These are phyloP conservation scores for Zoanthus solanderi DNA, from an alignment of 92 coral and sea anemone species.

Conservation along the genomic window DNA sequence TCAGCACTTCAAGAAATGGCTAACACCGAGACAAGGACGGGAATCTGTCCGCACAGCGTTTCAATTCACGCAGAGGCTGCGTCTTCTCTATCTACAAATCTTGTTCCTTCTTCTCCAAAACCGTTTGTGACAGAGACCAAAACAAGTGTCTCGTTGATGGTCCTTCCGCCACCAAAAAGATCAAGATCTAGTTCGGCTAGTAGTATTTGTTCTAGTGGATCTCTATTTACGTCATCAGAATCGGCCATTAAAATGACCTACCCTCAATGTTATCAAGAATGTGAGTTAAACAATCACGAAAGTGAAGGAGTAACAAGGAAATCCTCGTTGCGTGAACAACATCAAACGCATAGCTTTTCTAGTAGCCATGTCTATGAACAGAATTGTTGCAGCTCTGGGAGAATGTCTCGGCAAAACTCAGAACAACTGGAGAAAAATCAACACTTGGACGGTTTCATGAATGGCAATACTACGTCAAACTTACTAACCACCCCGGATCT, in stretches of 20 bases:
- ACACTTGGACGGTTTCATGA: background rate
- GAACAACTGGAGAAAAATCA: background rate
- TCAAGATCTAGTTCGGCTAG: constrained; percentile 7
- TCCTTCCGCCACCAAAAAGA: background rate
- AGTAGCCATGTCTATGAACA: constrained; percentile 16
- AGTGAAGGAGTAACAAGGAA: constrained; percentile 12
- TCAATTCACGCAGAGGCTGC: constrained; percentile 80
- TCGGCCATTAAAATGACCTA: background rate
- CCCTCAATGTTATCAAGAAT: constrained; percentile 23
- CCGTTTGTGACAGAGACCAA: constrained; percentile 36
- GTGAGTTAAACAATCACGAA: background rate
- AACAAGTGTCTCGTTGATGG: constrained; percentile 25
- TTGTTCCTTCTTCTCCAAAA: constrained; percentile 47
- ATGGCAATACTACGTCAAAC: background rate
- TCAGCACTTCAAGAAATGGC: constrained; percentile 49
- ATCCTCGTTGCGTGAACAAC: constrained; percentile 13
- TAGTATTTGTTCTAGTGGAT: background rate
- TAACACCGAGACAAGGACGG: constrained; percentile 57
- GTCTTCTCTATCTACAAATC: constrained; percentile 66
- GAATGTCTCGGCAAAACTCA: constrained; percentile 10
- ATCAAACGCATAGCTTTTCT: constrained; percentile 5
- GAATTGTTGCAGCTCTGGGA: background rate
- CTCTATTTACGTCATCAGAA: constrained; percentile 1
- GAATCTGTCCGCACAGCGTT: constrained; percentile 68
- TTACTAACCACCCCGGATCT: background rate